phyloP scores from a whole-genome alignment of 2,113 vertebrate species.

The Isurus oxyrinchus region DNA sequence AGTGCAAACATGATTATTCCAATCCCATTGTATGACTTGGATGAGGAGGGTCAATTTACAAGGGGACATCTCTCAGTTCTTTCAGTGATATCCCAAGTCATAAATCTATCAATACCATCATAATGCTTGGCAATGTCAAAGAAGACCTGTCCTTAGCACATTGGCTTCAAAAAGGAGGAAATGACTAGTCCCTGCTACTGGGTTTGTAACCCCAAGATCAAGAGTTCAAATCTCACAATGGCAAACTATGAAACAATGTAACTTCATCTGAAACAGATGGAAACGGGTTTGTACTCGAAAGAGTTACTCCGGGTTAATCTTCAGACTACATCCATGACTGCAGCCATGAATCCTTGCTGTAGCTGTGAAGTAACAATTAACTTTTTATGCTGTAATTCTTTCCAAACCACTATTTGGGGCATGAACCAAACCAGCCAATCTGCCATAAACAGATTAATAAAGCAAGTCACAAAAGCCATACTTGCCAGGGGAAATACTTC shows the following conservation, averaged over 20 bases:
- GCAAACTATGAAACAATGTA: too few species aligned
- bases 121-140: neutral
- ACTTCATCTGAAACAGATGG: too few species aligned
- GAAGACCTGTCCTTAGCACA: neutral
- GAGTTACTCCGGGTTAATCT: neutral
- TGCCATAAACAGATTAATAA: neutral
- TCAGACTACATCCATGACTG: neutral
- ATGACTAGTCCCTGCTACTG: neutral
- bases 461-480: neutral
- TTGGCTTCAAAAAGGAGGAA: neutral
- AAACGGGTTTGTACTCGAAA: too few species aligned
- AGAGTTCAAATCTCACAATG: too few species aligned
- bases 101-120: neutral
- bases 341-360: neutral
- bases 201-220: too few species aligned
- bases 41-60: neutral
- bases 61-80: neutral
- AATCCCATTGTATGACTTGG: neutral
- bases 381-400: neutral
- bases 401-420: neutral
- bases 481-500: neutral
- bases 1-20: neutral
- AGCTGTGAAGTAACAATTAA: neutral
- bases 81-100: neutral
- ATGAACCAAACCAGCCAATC: neutral